Base-by-base conservation (phyloP, 2,888 invertebrate genomes). In the Cerastis rubricosa region DNA sequence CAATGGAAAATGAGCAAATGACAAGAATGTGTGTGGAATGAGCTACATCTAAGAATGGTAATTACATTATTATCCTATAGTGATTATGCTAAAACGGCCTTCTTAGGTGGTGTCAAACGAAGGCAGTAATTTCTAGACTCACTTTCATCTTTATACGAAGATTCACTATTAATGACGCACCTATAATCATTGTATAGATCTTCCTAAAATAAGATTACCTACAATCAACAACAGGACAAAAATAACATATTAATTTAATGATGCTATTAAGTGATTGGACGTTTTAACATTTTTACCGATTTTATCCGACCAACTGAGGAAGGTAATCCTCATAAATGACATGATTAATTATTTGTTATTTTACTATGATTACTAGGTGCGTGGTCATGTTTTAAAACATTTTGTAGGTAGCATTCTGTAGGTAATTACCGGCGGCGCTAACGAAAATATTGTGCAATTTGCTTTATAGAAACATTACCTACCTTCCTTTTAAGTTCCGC, bases 291-390 rank as follows among this genome's bases (percentile, higher is more conserved):
- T 19, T 64, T 49, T 54, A 49, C 64, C 22, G 61, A 68, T 64
- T 6, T 19, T 79, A 82, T 82, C 63, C 49, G 43, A 9, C n/a
- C 29, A 65, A 25, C 45, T 12, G 17, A 35, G 19, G 40, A 35
- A 57, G 1, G 19, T 82, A 82, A 80, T 69, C 65, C 47, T 35
- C 7, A 54, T 70, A 47, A 35, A 61, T 61, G 19, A n/a, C 45
- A 61, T n/a, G 51, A 83, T 76, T 35, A 65, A 7, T 54, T 43
- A n/a, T n/a, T 57, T 64, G n/a, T 67, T 74, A 49, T 74, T 57
- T 5, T 49, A 35, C 17, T 47, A 45, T 47, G 22, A 63, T 22
- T 63, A 66, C 12, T 25, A 17, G 61, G 19, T 61, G 35, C 25
- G 25, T 47, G 17, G 12, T 54, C 25, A 40, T 54, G 14, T 40